A percentile compares a stretch with the other conserved stretches of the same genome.
phyloP scores from a whole-genome alignment of 2,888 invertebrate species.

The Drosophila villosipedis region DNA sequence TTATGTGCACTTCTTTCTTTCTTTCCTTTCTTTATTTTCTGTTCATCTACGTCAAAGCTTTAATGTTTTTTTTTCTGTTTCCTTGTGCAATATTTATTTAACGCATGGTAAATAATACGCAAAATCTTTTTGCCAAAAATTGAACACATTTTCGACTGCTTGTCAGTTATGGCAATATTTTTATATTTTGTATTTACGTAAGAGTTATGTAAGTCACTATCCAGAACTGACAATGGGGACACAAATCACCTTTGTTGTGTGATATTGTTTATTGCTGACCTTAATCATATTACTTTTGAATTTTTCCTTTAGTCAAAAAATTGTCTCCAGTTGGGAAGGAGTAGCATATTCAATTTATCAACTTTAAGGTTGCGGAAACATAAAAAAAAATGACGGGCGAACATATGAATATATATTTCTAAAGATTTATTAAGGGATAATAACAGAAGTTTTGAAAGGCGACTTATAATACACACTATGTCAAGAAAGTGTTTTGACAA shows the following conservation, averaged over 20 bases:
- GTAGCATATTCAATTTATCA: not conserved
- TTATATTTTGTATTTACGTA: not conserved
- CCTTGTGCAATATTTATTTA: constrained; percentile 1
- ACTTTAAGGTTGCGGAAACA: not conserved
- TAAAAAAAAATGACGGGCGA: not conserved
- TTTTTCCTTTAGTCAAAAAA: not conserved
- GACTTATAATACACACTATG: too few relatives aligned
- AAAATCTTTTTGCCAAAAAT: not conserved
- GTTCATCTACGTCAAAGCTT: not conserved
- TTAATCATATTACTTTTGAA: not conserved
- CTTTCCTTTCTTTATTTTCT: not conserved
- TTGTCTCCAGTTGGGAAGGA: constrained; percentile 10
- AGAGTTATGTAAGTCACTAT: not conserved
- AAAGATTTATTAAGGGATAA: not conserved
- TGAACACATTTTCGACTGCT: not conserved
- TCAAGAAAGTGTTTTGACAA: not conserved
- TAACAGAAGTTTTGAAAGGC: not conserved
- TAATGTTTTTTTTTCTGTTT: not conserved
- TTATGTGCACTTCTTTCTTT: not conserved
- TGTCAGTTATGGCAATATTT: not conserved
- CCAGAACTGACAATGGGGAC: not conserved
- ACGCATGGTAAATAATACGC: not conserved
- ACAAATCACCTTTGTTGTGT: not conserved
- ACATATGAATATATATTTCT: not conserved
- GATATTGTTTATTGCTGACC: not conserved